A percentile compares a stretch with the other conserved stretches of the same genome.
Conservation (phyloP, 2,797 vertebrate genomes). For the Tenualosa ilisha region DNA sequence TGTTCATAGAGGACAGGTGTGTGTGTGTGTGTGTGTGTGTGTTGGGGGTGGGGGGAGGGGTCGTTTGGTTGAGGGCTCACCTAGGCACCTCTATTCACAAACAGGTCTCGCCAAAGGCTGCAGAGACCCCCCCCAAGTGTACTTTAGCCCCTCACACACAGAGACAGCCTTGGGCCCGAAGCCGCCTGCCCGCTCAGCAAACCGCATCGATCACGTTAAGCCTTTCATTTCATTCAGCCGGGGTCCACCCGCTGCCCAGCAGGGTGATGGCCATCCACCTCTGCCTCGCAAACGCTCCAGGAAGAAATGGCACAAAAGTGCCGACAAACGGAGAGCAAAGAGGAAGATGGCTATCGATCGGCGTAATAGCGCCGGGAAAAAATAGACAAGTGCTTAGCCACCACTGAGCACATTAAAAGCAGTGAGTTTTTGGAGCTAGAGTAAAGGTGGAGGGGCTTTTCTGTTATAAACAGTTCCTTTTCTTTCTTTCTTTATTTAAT, state of each 20-base stretch:
- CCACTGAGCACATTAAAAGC: conserved; percentile 38
- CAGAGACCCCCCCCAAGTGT: not conserved
- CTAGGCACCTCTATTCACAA: conserved; percentile 33
- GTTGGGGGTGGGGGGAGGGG: not conserved
- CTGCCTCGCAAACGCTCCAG: conserved; percentile 30
- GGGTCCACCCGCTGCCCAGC: conserved; percentile 13
- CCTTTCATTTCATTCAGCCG: conserved; percentile 39
- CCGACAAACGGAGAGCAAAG: conserved; percentile 42
- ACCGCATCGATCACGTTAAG: conserved; percentile 43
- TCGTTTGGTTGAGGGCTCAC: not conserved
- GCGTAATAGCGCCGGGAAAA: conserved; percentile 40
- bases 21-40: not conserved
- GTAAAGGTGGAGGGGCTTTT: not conserved
- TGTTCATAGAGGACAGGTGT: not conserved
- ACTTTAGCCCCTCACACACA: not conserved
- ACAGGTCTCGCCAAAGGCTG: conserved; percentile 32
- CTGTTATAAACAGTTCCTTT: not conserved
- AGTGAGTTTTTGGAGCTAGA: conserved; percentile 1
- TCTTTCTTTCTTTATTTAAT: not conserved
- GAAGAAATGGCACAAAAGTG: conserved; percentile 47
- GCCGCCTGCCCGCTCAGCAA: conserved; percentile 20
- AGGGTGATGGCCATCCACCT: conserved; percentile 26
- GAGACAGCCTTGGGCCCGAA: not conserved
- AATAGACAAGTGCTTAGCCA: conserved; percentile 42
- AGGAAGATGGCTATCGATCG: conserved; percentile 56